phyloP scores from a whole-genome alignment of 1,140 invertebrate genomes.

The Olivierus martensii region DNA sequence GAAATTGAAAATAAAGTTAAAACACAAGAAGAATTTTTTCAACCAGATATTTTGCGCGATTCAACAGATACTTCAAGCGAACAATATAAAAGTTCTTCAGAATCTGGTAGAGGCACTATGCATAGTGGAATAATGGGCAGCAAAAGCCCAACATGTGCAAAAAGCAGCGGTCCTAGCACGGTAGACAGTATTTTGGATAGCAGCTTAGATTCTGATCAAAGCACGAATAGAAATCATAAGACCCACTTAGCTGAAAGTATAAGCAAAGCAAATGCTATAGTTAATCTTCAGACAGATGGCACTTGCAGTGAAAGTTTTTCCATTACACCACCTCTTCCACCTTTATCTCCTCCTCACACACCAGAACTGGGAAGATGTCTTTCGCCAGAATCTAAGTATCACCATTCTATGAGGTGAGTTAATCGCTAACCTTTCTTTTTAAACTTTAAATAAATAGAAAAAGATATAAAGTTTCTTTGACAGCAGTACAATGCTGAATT shows the following conservation, averaged over 20 bases:
- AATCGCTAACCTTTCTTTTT: background rate
- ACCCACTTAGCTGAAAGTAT: too few species aligned
- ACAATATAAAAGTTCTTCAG: slow-evolving; percentile 23
- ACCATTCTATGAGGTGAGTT: slow-evolving; percentile 20
- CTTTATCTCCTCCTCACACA: slow-evolving; percentile 48
- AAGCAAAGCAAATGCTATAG: slow-evolving; percentile 2
- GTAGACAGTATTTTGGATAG: slow-evolving; percentile 20
- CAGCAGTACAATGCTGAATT: too few species aligned
- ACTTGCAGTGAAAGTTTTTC: slow-evolving; percentile 50
- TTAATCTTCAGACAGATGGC: slow-evolving; percentile 20
- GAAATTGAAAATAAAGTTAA: background rate
- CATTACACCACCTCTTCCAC: slow-evolving; percentile 58
- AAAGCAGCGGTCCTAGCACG: slow-evolving; percentile 13
- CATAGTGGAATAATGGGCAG: slow-evolving; percentile 17
- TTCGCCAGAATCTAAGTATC: slow-evolving; percentile 19
- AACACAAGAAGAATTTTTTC: background rate
- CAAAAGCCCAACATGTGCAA: slow-evolving; percentile 14
- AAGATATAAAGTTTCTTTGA: background rate
- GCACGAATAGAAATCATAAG: slow-evolving; percentile 1
- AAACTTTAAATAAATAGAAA: background rate
- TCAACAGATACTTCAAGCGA: slow-evolving; percentile 1
- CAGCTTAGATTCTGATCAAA: slow-evolving; percentile 25
- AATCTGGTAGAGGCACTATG: slow-evolving; percentile 32
- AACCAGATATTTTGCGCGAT: background rate
- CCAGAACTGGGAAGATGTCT: slow-evolving; percentile 23